Conservation (phyloP, 2,888 invertebrate species). For the Synanthedon andrenaeformis region DNA sequence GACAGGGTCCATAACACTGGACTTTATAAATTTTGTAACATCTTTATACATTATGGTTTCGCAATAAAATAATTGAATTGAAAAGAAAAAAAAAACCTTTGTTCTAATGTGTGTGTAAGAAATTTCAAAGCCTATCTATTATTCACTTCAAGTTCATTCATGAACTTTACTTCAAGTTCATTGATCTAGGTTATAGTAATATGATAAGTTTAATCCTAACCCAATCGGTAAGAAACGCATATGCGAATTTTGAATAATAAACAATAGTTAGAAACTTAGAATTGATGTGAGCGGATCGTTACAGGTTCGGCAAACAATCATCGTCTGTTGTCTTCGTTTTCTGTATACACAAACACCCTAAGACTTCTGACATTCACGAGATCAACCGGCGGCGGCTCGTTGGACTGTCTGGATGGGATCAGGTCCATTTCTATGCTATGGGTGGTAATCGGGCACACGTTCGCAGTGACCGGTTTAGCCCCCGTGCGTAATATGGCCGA, state of each 20-base stretch:
- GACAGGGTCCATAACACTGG: too few relatives aligned
- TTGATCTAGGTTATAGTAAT: neutral
- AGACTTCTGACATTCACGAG: conserved; percentile 34
- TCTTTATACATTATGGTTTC: too few relatives aligned
- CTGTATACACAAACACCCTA: conserved; percentile 45
- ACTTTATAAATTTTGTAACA: too few relatives aligned
- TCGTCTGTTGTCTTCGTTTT: conserved; percentile 21
- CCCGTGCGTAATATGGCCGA: conserved; percentile 25
- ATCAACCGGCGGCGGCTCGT: conserved; percentile 18
- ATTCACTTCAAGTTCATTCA: too few relatives aligned
- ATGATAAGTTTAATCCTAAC: too few relatives aligned
- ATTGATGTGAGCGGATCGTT: neutral
- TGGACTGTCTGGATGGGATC: conserved; percentile 55
- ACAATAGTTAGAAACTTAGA: too few relatives aligned
- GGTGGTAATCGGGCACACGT: conserved; percentile 54
- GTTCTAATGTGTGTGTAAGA: too few relatives aligned
- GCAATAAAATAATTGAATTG: too few relatives aligned
- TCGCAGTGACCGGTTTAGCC: conserved; percentile 22
- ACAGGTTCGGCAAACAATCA: neutral
- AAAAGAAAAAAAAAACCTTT: too few relatives aligned
- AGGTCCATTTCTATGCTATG: conserved; percentile 55
- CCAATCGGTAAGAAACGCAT: too few relatives aligned
- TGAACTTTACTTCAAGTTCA: neutral
- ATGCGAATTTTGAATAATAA: too few relatives aligned
- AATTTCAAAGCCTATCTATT: too few relatives aligned